Evolutionary conservation across 2,888 invertebrate genomes (phyloP).

Genomic region (Drosophila neotestacea): DNA sequence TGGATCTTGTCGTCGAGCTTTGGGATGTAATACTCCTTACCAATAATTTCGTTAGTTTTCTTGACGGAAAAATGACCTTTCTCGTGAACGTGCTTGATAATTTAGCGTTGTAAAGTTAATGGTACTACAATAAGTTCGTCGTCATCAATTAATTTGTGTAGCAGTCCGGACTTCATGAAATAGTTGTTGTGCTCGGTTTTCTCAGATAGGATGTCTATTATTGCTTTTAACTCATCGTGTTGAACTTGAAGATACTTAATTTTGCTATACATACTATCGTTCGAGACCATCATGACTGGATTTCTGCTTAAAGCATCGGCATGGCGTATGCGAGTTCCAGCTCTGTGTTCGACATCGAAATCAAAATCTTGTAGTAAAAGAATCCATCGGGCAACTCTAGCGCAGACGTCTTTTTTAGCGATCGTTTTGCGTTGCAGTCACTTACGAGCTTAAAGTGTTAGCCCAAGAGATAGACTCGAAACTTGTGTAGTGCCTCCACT

Average conservation of each 20-base stretch:
- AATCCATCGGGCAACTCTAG: background rate
- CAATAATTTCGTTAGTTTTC: too few relatives aligned
- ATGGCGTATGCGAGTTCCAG: background rate
- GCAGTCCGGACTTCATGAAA: too few relatives aligned
- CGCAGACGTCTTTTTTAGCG: too few relatives aligned
- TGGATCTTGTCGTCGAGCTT: background rate
- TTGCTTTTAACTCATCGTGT: background rate
- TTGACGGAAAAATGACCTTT: too few relatives aligned
- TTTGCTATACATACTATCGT: background rate
- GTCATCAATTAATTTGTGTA: too few relatives aligned
- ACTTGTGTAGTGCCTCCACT: background rate
- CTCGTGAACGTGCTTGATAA: too few relatives aligned
- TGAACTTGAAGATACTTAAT: background rate
- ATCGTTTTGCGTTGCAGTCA: too few relatives aligned
- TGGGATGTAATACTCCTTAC: too few relatives aligned
- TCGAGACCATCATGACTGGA: background rate
- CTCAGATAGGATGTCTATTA: background rate
- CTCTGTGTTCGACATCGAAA: background rate
- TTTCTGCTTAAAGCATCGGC: background rate
- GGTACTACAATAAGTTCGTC: too few relatives aligned
- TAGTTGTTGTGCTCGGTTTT: background rate
- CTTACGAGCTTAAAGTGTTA: background rate
- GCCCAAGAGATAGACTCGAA: background rate
- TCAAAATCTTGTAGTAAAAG: background rate
- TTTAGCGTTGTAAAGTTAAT: too few relatives aligned